A percentile compares a stretch with the other conserved stretches of the same genome.
phyloP scores from a whole-genome alignment of 2,113 vertebrate species.

The Promerops cafer region DNA sequence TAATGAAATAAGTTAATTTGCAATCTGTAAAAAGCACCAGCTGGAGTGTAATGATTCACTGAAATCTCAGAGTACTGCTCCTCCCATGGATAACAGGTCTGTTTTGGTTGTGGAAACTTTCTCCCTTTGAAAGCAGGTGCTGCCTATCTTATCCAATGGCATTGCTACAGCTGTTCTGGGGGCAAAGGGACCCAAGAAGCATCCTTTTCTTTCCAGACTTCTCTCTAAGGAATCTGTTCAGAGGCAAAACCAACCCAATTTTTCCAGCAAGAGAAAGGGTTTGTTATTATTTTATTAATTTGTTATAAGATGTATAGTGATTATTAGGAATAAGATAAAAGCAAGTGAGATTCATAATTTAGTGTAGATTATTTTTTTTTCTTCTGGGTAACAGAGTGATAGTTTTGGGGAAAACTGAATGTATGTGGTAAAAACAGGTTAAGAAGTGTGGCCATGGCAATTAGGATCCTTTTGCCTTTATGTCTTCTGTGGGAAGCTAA shows the following conservation, averaged over 20 bases:
- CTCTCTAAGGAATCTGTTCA: neutral
- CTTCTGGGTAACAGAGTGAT: neutral
- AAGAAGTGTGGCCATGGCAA: neutral
- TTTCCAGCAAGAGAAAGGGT: neutral
- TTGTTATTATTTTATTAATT: neutral
- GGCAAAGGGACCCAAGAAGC: neutral
- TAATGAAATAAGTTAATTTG: constrained; percentile 63
- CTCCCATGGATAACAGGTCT: constrained; percentile 4
- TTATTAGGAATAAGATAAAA: neutral
- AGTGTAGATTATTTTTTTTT: neutral
- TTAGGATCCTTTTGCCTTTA: neutral
- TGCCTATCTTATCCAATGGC: neutral
- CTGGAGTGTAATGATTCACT: constrained; percentile 24
- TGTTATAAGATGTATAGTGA: neutral
- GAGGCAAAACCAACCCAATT: neutral
- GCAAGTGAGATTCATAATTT: neutral
- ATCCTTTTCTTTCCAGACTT: neutral
- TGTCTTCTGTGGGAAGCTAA: neutral
- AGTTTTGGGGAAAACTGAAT: neutral
- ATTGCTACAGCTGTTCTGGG: neutral
- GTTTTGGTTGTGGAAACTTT: constrained; percentile 1
- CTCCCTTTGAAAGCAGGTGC: neutral
- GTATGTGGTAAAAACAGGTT: neutral
- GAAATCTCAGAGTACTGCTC: neutral
- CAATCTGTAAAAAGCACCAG: constrained; percentile 50